phyloP scores from a whole-genome alignment of 1,140 invertebrate species.

The Drosophila persimilis region DNA sequence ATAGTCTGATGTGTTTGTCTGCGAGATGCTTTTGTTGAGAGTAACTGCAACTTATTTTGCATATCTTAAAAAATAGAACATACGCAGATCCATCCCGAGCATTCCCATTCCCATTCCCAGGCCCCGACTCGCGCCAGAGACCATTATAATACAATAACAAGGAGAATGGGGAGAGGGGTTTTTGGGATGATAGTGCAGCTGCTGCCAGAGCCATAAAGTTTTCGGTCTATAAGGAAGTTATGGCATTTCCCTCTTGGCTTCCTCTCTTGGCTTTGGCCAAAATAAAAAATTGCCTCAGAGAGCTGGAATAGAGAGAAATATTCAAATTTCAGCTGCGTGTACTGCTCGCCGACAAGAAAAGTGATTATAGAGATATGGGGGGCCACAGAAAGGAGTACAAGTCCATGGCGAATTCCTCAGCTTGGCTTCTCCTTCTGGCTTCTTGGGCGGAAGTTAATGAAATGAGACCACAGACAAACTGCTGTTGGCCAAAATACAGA shows the following conservation, averaged over 20 bases:
- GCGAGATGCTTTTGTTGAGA: slow-evolving; percentile 32
- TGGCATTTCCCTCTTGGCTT: slow-evolving; percentile 27
- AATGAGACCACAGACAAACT: slow-evolving; percentile 17
- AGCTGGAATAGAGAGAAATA: slow-evolving; percentile 6
- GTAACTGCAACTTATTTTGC: slow-evolving; percentile 74
- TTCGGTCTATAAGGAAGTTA: slow-evolving; percentile 55
- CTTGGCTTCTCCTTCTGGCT: slow-evolving; percentile 5
- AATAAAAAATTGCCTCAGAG: slow-evolving; percentile 14
- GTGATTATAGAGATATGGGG: slow-evolving; percentile 33
- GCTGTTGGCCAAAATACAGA: no score
- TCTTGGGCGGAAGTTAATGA: slow-evolving; percentile 38
- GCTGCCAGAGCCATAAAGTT: slow-evolving; percentile 49
- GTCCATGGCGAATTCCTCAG: slow-evolving; percentile 22
- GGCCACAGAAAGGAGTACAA: slow-evolving; percentile 8
- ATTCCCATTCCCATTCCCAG: not conserved
- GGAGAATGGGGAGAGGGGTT: slow-evolving; percentile 12
- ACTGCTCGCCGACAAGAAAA: slow-evolving; percentile 22
- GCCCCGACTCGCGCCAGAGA: slow-evolving; percentile 36
- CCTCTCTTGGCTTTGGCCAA: slow-evolving; percentile 10
- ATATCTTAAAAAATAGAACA: slow-evolving; percentile 74
- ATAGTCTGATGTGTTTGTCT: slow-evolving; percentile 57
- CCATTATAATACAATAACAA: slow-evolving; percentile 61
- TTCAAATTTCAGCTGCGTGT: slow-evolving; percentile 7
- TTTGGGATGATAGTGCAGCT: slow-evolving; percentile 44
- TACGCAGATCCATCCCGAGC: slow-evolving; percentile 43